Conservation (phyloP, 1,140 invertebrate species). For the Panulirus ornatus region DNA sequence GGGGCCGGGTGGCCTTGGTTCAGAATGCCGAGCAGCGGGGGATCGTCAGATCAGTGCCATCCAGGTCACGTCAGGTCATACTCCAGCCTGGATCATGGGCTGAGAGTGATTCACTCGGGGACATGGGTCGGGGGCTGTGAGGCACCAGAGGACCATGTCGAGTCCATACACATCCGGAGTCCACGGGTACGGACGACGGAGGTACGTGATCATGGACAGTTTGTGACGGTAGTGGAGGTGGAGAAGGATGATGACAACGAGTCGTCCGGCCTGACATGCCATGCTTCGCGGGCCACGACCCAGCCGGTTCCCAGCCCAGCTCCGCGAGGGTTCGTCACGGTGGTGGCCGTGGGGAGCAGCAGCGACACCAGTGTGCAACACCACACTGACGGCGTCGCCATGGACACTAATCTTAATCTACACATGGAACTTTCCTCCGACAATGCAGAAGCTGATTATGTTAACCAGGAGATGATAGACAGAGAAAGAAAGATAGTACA, state of each 20-base stretch:
- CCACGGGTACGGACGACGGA: slow-evolving; percentile 21
- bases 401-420: slow-evolving; percentile 48
- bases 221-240: slow-evolving; percentile 74
- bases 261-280: slow-evolving; percentile 33
- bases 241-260: slow-evolving; percentile 47
- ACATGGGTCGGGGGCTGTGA: slow-evolving; percentile 21
- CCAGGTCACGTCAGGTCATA: not conserved
- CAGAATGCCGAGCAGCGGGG: slow-evolving; percentile 53
- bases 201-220: slow-evolving; percentile 61
- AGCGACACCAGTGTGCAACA: slow-evolving; percentile 50
- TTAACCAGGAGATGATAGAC: slow-evolving; percentile 65
- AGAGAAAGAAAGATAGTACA: slow-evolving; percentile 21
- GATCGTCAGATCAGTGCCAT: slow-evolving; percentile 16
- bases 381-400: slow-evolving; percentile 33
- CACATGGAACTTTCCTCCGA: slow-evolving; percentile 16
- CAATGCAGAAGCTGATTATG: slow-evolving; percentile 42
- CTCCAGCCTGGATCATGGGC: slow-evolving; percentile 8
- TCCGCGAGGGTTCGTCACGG: slow-evolving; percentile 65
- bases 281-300: slow-evolving; percentile 56
- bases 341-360: slow-evolving; percentile 66
- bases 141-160: not conserved
- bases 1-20: not conserved
- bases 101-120: slow-evolving; percentile 30
- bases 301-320: slow-evolving; percentile 62
- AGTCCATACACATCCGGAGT: not conserved